Evolutionary conservation across 2,113 vertebrate species (phyloP).

Genomic region (Hyaena hyaena): DNA sequence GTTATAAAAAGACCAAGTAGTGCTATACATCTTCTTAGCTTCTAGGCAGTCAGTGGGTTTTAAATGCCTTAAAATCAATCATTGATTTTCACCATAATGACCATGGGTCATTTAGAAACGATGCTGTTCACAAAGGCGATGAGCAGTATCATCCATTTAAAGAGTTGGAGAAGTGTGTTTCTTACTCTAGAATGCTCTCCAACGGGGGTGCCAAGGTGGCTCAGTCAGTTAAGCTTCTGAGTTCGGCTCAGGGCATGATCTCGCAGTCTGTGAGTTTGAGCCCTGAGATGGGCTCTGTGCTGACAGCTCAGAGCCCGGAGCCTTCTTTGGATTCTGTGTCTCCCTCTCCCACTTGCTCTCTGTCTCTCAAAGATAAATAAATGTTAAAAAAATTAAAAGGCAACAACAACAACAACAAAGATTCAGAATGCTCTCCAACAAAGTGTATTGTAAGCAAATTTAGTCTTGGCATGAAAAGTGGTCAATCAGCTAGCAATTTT

Average conservation of each 20-base stretch:
- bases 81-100: background rate
- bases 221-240: no score
- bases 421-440: background rate
- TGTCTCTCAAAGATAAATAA: no score
- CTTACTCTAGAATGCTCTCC: background rate
- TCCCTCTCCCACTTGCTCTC: no score
- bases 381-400: no score
- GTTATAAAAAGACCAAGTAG: background rate
- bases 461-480: background rate
- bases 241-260: no score
- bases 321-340: no score
- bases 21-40: background rate
- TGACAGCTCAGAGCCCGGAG: no score
- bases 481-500: background rate
- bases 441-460: background rate
- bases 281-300: rapidly evolving
- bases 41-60: background rate
- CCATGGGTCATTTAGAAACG: background rate
- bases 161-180: background rate
- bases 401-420: no score
- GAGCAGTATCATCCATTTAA: background rate
- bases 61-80: background rate
- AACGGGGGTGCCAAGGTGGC: no score
- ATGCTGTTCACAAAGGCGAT: background rate
- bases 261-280: no score